phyloP scores from a whole-genome alignment of 2,113 vertebrate species.

The Arothron firmamentum region DNA sequence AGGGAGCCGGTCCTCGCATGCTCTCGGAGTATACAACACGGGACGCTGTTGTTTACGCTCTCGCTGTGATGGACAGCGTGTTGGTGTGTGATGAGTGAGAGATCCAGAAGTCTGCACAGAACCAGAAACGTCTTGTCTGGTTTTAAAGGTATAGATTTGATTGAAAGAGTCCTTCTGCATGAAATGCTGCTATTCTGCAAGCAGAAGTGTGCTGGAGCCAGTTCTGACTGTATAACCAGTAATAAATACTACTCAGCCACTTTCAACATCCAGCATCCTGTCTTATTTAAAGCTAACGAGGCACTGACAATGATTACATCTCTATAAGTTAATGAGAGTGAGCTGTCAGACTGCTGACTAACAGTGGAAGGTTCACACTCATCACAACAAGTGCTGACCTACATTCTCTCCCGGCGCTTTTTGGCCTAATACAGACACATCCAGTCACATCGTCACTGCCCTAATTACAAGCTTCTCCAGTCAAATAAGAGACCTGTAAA shows the following conservation, averaged over 20 bases:
- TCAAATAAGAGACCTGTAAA: conserved; percentile 13
- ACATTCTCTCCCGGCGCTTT: conserved; percentile 5
- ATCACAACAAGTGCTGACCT: conserved; percentile 12
- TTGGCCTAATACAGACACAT: background rate
- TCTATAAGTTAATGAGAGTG: conserved; percentile 42
- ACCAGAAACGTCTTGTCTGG: background rate
- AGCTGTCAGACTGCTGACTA: background rate
- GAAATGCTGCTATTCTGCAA: no score
- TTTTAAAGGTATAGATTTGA: no score
- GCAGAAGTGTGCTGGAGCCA: background rate
- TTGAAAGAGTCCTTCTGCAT: no score
- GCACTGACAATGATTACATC: conserved; percentile 58
- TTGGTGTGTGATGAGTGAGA: conserved; percentile 1
- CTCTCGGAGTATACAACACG: conserved; percentile 5
- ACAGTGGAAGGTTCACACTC: conserved; percentile 9
- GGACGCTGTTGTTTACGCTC: conserved; percentile 11
- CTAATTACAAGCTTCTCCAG: conserved; percentile 9
- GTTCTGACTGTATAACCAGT: conserved; percentile 6
- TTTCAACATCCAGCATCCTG: conserved; percentile 6
- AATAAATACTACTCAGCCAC: background rate
- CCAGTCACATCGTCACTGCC: conserved; percentile 3
- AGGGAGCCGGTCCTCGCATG: conserved; percentile 14
- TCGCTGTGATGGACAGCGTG: background rate
- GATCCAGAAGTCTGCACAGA: background rate
- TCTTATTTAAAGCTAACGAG: conserved; percentile 13